A percentile compares a stretch with the other conserved stretches of the same genome.
These are phyloP conservation scores for Hephaestus fuliginosus DNA, from an alignment of 2,797 vertebrate genomes.

Conservation along the genomic window DNA sequence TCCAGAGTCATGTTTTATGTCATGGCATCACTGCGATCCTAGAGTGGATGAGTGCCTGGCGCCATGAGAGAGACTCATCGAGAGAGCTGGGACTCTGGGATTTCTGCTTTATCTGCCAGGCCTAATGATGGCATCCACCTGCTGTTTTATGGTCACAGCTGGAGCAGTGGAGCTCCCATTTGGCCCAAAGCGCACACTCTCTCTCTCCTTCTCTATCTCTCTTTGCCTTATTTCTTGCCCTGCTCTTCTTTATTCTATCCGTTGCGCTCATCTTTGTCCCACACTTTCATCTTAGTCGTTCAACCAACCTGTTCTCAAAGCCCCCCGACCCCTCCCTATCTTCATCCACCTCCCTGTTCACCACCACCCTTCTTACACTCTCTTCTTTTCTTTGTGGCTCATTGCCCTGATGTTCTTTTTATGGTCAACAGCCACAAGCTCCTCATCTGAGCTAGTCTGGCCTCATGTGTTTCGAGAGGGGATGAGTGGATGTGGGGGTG, in stretches of 20 bases:
- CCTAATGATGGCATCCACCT: constrained; percentile 99
- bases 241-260: constrained; percentile 33
- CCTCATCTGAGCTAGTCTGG: constrained; percentile 88
- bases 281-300: constrained; percentile 47
- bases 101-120: constrained; percentile 95
- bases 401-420: constrained; percentile 99
- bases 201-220: constrained; percentile 82
- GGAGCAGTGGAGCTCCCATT: constrained; percentile 88
- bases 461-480: constrained; percentile 75
- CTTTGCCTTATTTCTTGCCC: constrained; percentile 30
- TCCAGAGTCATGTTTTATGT: constrained; percentile 61
- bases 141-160: constrained; percentile 99
- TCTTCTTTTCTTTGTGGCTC: constrained; percentile 87
- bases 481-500: constrained; percentile 66
- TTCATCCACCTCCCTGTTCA: constrained; percentile 76
- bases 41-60: constrained; percentile 86
- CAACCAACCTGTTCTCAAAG: constrained; percentile 22
- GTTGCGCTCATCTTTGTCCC: constrained; percentile 15
- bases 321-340: constrained; percentile 7
- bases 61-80: constrained; percentile 91
- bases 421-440: constrained; percentile 98
- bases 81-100: constrained; percentile 84
- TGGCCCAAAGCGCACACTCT: constrained; percentile 70
- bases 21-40: constrained; percentile 67
- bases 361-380: constrained; percentile 88